These are phyloP conservation scores for Drosophila merina DNA, from an alignment of 2,888 invertebrate genomes.

Conservation along the genomic window DNA sequence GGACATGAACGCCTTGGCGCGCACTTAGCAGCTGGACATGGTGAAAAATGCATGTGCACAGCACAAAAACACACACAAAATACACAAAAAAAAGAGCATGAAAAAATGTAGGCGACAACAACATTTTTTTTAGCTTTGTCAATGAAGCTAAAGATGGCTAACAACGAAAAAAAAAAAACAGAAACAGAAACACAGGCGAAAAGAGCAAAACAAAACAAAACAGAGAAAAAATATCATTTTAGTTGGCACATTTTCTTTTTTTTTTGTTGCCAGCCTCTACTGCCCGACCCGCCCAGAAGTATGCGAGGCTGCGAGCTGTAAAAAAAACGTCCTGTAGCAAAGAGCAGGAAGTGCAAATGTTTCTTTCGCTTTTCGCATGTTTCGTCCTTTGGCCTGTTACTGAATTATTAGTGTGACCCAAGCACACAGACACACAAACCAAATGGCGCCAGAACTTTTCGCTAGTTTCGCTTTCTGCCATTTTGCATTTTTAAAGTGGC, in stretches of 20 bases:
- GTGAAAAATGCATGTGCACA: constrained; percentile 71
- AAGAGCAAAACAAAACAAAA: constrained; percentile 45
- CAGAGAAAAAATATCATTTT: constrained; percentile 62
- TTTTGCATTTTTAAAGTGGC: constrained; percentile 72
- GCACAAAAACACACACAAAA: constrained; percentile 33
- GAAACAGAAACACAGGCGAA: constrained; percentile 7
- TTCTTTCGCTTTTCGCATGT: constrained; percentile 68
- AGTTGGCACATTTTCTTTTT: constrained; percentile 65
- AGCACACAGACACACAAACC: constrained; percentile 33
- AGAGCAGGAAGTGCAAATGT: constrained; percentile 75
- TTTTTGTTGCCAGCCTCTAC: constrained; percentile 24
- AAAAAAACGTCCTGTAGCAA: constrained; percentile 38
- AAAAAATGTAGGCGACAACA: constrained; percentile 52
- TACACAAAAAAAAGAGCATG: constrained; percentile 10
- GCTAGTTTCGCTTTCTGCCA: constrained; percentile 64
- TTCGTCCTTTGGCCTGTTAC: constrained; percentile 69
- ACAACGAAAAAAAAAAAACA: constrained; percentile 13
- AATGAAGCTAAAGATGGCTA: constrained; percentile 58
- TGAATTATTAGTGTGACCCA: constrained; percentile 74
- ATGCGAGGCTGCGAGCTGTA: constrained; percentile 52
- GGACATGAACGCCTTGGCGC: constrained; percentile 52
- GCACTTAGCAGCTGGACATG: constrained; percentile 55
- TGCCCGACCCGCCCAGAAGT: constrained; percentile 66
- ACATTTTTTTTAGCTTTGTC: constrained; percentile 44
- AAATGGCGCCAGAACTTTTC: constrained; percentile 59